Percentiles rank a stretch among this genome's conserved stretches.
These are phyloP conservation scores for Thunnus maccoyii DNA, from an alignment of 2,113 vertebrate genomes.

Conservation along the genomic window DNA sequence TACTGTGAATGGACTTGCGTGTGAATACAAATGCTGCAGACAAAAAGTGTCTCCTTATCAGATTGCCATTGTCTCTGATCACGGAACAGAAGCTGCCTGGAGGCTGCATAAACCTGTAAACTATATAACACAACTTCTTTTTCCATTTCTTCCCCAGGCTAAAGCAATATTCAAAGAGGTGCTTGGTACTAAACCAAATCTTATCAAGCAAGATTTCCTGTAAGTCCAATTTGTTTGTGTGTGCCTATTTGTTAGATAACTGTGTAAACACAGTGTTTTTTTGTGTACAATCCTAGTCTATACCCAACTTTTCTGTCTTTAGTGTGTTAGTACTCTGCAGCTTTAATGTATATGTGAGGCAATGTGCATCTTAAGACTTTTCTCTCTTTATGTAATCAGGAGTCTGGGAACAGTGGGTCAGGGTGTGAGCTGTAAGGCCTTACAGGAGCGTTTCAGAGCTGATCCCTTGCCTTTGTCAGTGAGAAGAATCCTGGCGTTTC, in stretches of 20 bases:
- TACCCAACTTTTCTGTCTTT: neutral
- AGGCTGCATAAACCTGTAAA: constrained; percentile 1
- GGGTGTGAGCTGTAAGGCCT: constrained; percentile 79
- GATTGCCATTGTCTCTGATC: constrained; percentile 25
- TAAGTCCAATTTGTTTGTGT: constrained; percentile 63
- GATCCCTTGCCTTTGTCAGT: constrained; percentile 35
- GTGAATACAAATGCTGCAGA: constrained; percentile 15
- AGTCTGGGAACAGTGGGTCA: constrained; percentile 78
- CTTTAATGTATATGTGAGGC: neutral
- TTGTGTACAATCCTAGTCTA: neutral
- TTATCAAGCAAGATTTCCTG: constrained; percentile 66
- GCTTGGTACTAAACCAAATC: constrained; percentile 30
- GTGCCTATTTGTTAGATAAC: neutral
- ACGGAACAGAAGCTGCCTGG: neutral
- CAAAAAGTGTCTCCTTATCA: constrained; percentile 17
- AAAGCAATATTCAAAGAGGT: constrained; percentile 77
- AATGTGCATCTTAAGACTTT: neutral
- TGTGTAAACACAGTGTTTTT: neutral
- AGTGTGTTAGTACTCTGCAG: constrained; percentile 2
- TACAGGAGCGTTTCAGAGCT: constrained; percentile 57
- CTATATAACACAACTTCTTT: neutral
- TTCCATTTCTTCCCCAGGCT: constrained; percentile 73
- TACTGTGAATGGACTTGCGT: constrained; percentile 42
- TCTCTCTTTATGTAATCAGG: constrained; percentile 61
- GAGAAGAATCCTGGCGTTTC: constrained; percentile 70